Percentiles rank a stretch among this genome's conserved stretches.
Conservation (phyloP, 1,140 invertebrate species). For the Chlorops oryzae region DNA sequence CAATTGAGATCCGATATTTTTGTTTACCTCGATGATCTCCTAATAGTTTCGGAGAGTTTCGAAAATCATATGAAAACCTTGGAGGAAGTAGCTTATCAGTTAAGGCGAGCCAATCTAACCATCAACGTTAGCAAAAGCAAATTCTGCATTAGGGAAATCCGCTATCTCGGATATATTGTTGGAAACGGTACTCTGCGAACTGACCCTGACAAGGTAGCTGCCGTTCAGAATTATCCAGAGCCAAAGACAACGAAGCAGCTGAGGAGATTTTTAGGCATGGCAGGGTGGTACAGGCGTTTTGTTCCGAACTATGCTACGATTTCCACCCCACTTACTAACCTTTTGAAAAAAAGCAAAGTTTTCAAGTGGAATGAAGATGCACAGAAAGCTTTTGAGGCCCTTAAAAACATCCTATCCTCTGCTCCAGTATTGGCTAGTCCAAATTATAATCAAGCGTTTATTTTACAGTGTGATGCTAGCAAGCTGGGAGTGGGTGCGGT, state of each 20-base stretch:
- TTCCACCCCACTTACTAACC: slow-evolving; percentile 19
- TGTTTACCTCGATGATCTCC: slow-evolving; percentile 13
- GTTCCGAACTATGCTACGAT: too few relatives aligned
- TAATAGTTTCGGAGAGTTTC: slow-evolving; percentile 6
- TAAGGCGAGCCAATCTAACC: not conserved
- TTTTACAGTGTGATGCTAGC: too few relatives aligned
- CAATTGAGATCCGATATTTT: slow-evolving; percentile 25
- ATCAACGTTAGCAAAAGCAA: not conserved
- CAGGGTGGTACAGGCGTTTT: slow-evolving; percentile 38
- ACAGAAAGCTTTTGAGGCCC: slow-evolving; percentile 26
- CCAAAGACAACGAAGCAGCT: too few relatives aligned
- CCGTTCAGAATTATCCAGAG: not conserved
- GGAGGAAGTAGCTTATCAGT: slow-evolving; percentile 8
- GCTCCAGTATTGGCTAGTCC: slow-evolving; percentile 36
- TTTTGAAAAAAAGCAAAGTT: slow-evolving; percentile 11
- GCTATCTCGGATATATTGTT: too few relatives aligned
- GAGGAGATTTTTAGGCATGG: slow-evolving; percentile 5
- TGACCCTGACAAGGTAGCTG: not conserved
- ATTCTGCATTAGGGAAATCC: slow-evolving; percentile 20
- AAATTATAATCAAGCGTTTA: slow-evolving; percentile 39
- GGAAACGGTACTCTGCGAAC: not conserved
- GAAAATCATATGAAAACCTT: slow-evolving; percentile 6
- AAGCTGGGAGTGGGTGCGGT: too few relatives aligned
- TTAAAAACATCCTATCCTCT: slow-evolving; percentile 27
- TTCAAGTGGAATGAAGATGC: slow-evolving; percentile 27